Evolutionary conservation across 2,888 invertebrate species (phyloP).

Genomic region (Andrena hattorfiana): DNA sequence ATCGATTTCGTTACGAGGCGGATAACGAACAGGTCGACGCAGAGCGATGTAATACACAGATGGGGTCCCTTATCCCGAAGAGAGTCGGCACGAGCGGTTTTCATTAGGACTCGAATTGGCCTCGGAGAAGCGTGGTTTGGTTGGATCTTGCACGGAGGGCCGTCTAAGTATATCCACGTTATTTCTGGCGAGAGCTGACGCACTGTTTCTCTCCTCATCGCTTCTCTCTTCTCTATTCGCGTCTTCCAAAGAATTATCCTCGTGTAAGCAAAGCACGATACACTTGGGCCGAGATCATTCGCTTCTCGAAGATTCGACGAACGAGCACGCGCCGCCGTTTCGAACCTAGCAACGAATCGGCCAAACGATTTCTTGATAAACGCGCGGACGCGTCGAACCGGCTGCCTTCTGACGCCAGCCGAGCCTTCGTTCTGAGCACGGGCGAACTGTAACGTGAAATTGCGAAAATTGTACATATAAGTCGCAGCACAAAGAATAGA

Average conservation of each 20-base stretch:
- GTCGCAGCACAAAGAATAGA: no score
- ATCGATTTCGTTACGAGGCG: background rate
- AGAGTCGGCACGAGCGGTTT: constrained; percentile 69
- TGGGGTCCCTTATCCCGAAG: constrained; percentile 17
- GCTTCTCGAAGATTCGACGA: constrained; percentile 25
- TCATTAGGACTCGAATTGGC: constrained; percentile 78
- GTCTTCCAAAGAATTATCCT: constrained; percentile 69
- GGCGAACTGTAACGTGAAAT: no score
- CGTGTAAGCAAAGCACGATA: constrained; percentile 63
- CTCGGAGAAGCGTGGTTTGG: constrained; percentile 72
- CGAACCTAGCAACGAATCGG: background rate
- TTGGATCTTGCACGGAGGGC: constrained; percentile 81
- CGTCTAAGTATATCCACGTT: constrained; percentile 85
- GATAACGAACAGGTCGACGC: constrained; percentile 9
- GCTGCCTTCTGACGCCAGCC: no score
- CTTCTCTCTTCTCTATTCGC: constrained; percentile 57
- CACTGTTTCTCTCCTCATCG: constrained; percentile 76
- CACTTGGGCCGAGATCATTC: constrained; percentile 47
- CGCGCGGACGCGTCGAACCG: no score
- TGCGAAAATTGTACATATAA: no score
- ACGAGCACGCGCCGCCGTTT: background rate
- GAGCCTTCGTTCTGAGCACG: no score
- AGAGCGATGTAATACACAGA: constrained; percentile 1
- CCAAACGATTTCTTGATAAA: background rate
- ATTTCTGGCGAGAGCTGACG: constrained; percentile 85